Percentiles rank a stretch among this genome's conserved stretches.
Evolutionary conservation across 2,113 vertebrate genomes (phyloP).

Genomic region (Oceanodroma tethys): DNA sequence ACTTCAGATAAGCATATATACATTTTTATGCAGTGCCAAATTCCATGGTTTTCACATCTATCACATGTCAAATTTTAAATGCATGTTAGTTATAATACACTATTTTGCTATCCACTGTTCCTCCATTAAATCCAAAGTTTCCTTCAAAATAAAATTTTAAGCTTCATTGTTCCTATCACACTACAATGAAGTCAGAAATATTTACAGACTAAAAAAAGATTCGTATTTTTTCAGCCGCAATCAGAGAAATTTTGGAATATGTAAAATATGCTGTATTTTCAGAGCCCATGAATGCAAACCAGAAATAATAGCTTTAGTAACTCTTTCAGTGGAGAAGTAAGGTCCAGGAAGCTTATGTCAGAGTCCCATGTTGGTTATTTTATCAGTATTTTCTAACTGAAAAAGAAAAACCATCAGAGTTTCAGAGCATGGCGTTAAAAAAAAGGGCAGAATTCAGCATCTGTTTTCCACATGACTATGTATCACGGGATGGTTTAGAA

Average conservation of each 20-base stretch:
- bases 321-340: not conserved
- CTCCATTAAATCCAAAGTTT: not conserved
- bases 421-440: not conserved
- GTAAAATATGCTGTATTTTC: not conserved
- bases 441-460: not conserved
- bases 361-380: not conserved
- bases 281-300: not conserved
- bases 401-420: not conserved
- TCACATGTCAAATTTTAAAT: not conserved
- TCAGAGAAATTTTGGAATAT: not conserved
- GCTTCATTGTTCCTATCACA: not conserved
- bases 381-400: not conserved
- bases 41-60: not conserved
- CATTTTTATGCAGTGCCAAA: not conserved
- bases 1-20: not conserved
- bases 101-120: not conserved
- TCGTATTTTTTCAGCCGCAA: not conserved
- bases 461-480: not conserved
- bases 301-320: not conserved
- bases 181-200: not conserved
- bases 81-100: not conserved
- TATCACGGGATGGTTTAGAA: not conserved
- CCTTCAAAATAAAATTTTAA: not conserved
- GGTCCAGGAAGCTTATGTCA: not conserved
- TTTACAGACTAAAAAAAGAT: not conserved